phyloP scores from a whole-genome alignment of 2,113 vertebrate species.

The Callipepla squamata region DNA sequence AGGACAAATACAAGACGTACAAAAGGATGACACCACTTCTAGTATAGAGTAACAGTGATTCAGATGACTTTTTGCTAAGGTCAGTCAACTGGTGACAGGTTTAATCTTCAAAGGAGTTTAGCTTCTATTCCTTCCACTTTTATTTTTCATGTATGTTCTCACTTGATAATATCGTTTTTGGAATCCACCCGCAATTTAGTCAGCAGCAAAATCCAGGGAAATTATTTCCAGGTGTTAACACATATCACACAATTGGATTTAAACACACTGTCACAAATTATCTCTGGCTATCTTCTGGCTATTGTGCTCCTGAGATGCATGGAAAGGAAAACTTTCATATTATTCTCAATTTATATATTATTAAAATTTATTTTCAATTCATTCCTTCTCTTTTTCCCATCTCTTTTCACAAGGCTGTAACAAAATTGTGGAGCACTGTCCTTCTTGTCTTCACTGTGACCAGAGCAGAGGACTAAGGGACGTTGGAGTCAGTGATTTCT shows the following conservation, averaged over 20 bases:
- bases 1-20: background rate
- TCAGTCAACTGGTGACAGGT: background rate
- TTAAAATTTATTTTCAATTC: background rate
- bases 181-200: background rate
- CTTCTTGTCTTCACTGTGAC: background rate
- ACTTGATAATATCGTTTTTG: background rate
- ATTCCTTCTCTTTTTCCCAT: background rate
- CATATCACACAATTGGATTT: background rate
- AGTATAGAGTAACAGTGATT: background rate
- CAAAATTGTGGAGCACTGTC: background rate
- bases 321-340: background rate
- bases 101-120: background rate
- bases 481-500: background rate
- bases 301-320: background rate
- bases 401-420: background rate
- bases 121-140: rapidly evolving
- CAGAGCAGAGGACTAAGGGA: background rate
- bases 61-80: background rate
- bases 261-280: background rate
- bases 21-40: background rate
- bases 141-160: background rate
- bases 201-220: background rate
- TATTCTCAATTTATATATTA: background rate
- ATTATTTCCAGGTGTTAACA: background rate
- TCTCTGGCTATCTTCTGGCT: background rate